Percentiles rank a stretch among this genome's conserved stretches.
Conservation (phyloP, 2,797 vertebrate genomes). For the Trematomus bernacchii region DNA sequence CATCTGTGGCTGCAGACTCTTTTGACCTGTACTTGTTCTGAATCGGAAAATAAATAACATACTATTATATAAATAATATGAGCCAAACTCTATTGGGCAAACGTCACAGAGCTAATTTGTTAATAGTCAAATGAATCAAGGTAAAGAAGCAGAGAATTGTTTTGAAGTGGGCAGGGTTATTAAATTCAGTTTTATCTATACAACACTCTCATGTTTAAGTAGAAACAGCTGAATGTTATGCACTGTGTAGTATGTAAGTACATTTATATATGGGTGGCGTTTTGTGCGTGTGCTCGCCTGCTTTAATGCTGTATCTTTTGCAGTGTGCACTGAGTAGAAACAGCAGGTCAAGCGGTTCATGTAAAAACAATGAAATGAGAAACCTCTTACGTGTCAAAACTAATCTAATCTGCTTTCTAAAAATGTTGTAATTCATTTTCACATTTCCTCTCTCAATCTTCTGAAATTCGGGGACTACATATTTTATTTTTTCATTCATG, state of each 20-base stretch:
- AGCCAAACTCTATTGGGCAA: slow-evolving; percentile 11
- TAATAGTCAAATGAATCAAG: slow-evolving; percentile 38
- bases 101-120: slow-evolving; percentile 38
- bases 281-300: slow-evolving; percentile 7
- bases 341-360: slow-evolving; percentile 53
- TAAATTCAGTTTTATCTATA: slow-evolving; percentile 30
- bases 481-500: slow-evolving; percentile 43
- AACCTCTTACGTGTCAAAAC: slow-evolving; percentile 21
- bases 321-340: slow-evolving; percentile 7
- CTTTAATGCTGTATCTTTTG: neutral
- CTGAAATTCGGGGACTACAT: slow-evolving; percentile 35
- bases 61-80: neutral
- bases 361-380: slow-evolving; percentile 46
- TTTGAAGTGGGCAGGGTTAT: slow-evolving; percentile 29
- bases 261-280: slow-evolving; percentile 6
- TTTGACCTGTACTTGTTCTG: neutral
- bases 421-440: slow-evolving; percentile 35
- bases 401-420: slow-evolving; percentile 46
- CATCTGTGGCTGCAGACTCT: neutral
- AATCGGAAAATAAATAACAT: slow-evolving; percentile 1
- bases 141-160: slow-evolving; percentile 14
- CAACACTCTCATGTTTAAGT: slow-evolving; percentile 34
- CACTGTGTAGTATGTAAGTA: slow-evolving; percentile 11
- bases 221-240: slow-evolving; percentile 60
- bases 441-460: slow-evolving; percentile 6